These are phyloP conservation scores for Metellina segmentata DNA, from an alignment of 2,888 invertebrate species.

Conservation along the genomic window DNA sequence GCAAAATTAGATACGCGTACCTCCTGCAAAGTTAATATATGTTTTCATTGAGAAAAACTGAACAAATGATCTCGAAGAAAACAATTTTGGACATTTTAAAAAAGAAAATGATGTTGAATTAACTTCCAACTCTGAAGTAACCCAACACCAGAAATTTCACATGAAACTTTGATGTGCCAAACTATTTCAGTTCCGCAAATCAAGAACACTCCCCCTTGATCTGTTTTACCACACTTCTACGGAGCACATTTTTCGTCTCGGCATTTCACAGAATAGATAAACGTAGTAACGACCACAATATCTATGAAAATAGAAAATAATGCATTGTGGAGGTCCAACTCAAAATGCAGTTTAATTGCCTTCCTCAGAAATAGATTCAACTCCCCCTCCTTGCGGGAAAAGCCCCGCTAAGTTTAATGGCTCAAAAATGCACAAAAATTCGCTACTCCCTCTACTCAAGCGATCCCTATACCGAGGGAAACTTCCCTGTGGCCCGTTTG, in stretches of 20 bases:
- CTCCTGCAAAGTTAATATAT: too few species aligned
- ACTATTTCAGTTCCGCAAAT: too few species aligned
- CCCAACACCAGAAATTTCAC: too few species aligned
- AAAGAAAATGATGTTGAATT: too few species aligned
- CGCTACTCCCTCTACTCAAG: constrained; percentile 20
- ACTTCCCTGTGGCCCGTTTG: constrained; percentile 44
- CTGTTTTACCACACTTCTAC: too few species aligned
- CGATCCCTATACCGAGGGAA: constrained; percentile 28
- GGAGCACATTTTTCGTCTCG: background rate
- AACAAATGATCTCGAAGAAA: too few species aligned
- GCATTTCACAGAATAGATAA: background rate
- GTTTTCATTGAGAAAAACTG: too few species aligned
- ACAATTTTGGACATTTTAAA: too few species aligned
- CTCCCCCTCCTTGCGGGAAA: constrained; percentile 1
- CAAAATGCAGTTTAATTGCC: constrained; percentile 25
- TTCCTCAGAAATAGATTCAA: constrained; percentile 29
- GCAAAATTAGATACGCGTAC: too few species aligned
- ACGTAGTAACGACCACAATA: background rate
- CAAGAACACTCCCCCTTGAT: too few species aligned
- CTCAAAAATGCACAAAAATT: constrained; percentile 65
- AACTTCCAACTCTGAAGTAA: too few species aligned
- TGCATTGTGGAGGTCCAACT: background rate
- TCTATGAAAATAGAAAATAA: background rate
- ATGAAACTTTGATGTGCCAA: too few species aligned
- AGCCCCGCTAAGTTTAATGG: constrained; percentile 56